Percentiles rank a stretch among this genome's conserved stretches.
phyloP scores from a whole-genome alignment of 2,797 vertebrate species.

The Crocodylus rhombifer region DNA sequence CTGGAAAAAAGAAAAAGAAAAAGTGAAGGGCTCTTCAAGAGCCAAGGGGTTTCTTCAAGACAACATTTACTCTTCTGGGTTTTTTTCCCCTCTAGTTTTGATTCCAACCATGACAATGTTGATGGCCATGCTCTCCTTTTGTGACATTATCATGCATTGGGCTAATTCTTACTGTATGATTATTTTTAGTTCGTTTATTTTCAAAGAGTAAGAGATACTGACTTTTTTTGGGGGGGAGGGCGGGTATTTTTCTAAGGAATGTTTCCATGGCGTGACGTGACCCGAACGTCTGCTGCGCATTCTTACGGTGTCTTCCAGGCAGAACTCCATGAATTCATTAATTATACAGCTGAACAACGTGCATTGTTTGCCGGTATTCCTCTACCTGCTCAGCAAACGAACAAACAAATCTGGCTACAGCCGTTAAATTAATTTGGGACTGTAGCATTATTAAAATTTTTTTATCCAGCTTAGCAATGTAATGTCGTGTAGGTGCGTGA shows the following conservation, averaged over 20 bases:
- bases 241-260: conserved; percentile 61
- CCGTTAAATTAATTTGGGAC: conserved; percentile 52
- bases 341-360: conserved; percentile 58
- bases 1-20: conserved; percentile 44
- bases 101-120: conserved; percentile 37
- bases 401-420: conserved; percentile 63
- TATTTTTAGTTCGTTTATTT: conserved; percentile 59
- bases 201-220: conserved; percentile 51
- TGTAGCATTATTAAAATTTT: conserved; percentile 73
- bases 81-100: conserved; percentile 60
- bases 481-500: conserved; percentile 72
- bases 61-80: conserved; percentile 10
- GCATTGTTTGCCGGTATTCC: conserved; percentile 58
- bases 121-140: conserved; percentile 55
- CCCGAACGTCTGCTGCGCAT: conserved; percentile 69
- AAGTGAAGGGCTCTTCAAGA: conserved; percentile 65
- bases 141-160: conserved; percentile 66
- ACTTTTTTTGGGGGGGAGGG: conserved; percentile 36
- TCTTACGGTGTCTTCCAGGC: conserved; percentile 73
- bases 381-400: conserved; percentile 40
- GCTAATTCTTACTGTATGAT: conserved; percentile 51
- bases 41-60: conserved; percentile 48
- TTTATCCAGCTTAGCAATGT: conserved; percentile 78
- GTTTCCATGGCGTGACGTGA: conserved; percentile 66
- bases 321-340: conserved; percentile 32